Conservation (phyloP, 1,140 invertebrate genomes). For the Megathymus violae region DNA sequence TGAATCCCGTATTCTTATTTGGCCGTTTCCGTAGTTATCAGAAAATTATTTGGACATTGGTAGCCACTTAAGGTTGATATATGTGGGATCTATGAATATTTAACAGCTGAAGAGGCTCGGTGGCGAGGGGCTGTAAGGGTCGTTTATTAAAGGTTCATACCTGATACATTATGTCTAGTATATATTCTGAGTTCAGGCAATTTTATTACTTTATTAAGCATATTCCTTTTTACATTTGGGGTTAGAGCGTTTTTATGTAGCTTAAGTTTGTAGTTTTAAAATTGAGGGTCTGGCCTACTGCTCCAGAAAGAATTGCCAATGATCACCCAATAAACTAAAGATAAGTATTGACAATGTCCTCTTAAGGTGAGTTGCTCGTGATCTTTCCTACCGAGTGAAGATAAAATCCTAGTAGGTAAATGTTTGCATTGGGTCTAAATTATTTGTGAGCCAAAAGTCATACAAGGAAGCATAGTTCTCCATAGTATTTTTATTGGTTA, state of each 20-base stretch:
- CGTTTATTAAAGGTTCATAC: constrained; percentile 34
- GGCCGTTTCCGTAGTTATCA: constrained; percentile 29
- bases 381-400: too few species aligned
- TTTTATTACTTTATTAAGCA: constrained; percentile 30
- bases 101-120: constrained; percentile 32
- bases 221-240: constrained; percentile 11
- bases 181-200: constrained; percentile 25
- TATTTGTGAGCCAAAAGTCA: too few species aligned
- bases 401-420: too few species aligned
- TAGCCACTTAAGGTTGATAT: constrained; percentile 43
- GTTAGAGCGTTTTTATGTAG: not conserved
- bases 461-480: too few species aligned
- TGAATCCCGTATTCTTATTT: not conserved
- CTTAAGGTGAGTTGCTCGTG: too few species aligned
- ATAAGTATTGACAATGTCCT: too few species aligned
- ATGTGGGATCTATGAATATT: constrained; percentile 45
- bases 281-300: too few species aligned
- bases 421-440: too few species aligned
- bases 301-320: too few species aligned
- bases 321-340: too few species aligned
- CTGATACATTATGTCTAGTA: constrained; percentile 34
- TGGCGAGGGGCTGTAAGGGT: constrained; percentile 16
- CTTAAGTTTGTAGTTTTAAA: too few species aligned
- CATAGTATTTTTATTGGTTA: too few species aligned
- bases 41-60: constrained; percentile 39